A percentile compares a stretch with the other conserved stretches of the same genome.
Conservation (phyloP, 2,797 vertebrate genomes). For the Neostethus bicornis region DNA sequence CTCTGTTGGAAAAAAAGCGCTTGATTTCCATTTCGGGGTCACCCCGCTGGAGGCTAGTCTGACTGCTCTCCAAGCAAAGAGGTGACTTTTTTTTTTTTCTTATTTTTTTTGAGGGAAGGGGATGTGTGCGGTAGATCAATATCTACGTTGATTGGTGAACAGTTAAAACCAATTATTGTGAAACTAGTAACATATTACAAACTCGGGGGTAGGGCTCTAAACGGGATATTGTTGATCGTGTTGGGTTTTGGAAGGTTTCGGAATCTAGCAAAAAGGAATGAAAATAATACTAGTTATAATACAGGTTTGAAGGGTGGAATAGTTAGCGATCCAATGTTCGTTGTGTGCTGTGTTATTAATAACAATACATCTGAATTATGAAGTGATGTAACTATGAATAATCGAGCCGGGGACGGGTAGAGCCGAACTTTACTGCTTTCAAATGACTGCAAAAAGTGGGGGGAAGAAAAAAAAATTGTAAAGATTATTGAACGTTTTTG, state of each 20-base stretch:
- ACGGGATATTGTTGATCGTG: constrained; percentile 21
- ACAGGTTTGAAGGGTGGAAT: constrained; percentile 60
- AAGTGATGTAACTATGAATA: constrained; percentile 72
- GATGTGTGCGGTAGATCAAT: too few relatives aligned
- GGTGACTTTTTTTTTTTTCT: not conserved
- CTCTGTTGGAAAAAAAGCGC: constrained; percentile 16
- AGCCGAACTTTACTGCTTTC: constrained; percentile 32
- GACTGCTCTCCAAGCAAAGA: constrained; percentile 16
- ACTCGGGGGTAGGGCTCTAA: constrained; percentile 34
- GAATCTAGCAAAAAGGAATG: constrained; percentile 26
- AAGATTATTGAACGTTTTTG: constrained; percentile 8
- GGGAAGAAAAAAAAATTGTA: not conserved
- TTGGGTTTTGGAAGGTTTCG: constrained; percentile 22
- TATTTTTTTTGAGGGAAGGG: too few relatives aligned
- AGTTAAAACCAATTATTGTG: not conserved
- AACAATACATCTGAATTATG: constrained; percentile 73
- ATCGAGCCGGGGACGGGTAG: constrained; percentile 63
- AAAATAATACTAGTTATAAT: constrained; percentile 24
- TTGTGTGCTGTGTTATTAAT: constrained; percentile 80
- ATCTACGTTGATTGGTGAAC: constrained; percentile 1
- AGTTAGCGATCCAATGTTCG: constrained; percentile 73
- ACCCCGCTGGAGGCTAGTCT: constrained; percentile 18
- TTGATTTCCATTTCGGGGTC: constrained; percentile 21
- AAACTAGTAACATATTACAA: not conserved
- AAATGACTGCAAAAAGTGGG: constrained; percentile 12